These are phyloP conservation scores for Sarcophaga peregrina DNA, from an alignment of 1,140 invertebrate species.

Conservation along the genomic window DNA sequence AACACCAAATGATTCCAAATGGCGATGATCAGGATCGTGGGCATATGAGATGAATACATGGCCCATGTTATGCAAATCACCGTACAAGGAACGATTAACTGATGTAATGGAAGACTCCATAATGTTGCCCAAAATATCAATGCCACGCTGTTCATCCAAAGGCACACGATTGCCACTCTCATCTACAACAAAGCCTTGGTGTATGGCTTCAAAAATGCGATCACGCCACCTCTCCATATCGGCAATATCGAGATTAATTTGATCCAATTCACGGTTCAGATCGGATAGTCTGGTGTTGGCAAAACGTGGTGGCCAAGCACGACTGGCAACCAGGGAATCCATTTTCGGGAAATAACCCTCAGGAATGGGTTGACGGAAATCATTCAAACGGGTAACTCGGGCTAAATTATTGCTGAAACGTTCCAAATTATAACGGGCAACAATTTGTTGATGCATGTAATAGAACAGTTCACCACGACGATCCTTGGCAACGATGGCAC, in stretches of 20 bases:
- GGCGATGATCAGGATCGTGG: conserved; percentile 79
- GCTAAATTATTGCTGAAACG: conserved; percentile 73
- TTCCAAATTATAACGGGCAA: conserved; percentile 76
- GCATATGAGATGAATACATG: conserved; percentile 74
- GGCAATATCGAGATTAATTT: conserved; percentile 74
- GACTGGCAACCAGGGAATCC: conserved; percentile 74
- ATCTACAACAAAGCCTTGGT: conserved; percentile 72
- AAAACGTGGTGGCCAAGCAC: conserved; percentile 74
- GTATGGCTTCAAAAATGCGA: conserved; percentile 79
- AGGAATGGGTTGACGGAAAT: conserved; percentile 73
- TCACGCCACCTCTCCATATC: conserved; percentile 81
- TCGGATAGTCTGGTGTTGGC: conserved; percentile 72
- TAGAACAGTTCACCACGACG: conserved; percentile 81
- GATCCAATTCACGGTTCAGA: conserved; percentile 75
- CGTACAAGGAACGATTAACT: conserved; percentile 76
- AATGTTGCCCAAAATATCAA: conserved; percentile 84
- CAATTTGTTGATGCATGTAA: conserved; percentile 82
- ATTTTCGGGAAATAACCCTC: conserved; percentile 81
- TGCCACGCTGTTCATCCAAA: conserved; percentile 77
- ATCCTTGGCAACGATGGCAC: conserved; percentile 75
- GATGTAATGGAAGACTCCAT: conserved; percentile 80
- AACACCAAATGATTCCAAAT: conserved; percentile 75
- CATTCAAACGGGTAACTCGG: conserved; percentile 71
- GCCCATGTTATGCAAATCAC: conserved; percentile 80
- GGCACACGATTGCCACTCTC: conserved; percentile 70